These are phyloP conservation scores for Polydesmus complanatus DNA, from an alignment of 2,888 invertebrate species.

Conservation along the genomic window DNA sequence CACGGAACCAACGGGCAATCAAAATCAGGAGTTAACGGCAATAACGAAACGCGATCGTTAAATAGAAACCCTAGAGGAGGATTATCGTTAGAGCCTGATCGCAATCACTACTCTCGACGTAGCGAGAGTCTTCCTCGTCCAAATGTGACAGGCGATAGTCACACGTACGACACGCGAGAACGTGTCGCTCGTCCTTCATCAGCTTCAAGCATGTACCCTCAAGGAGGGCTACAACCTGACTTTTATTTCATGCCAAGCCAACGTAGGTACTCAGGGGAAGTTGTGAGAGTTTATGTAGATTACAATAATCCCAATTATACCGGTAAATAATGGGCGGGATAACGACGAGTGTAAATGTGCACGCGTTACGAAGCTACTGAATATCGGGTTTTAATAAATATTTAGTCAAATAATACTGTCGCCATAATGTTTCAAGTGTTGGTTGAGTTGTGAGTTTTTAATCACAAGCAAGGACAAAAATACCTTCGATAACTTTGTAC, in stretches of 20 bases:
- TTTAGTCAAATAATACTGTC: too few relatives aligned
- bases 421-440: too few relatives aligned
- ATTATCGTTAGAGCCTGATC: not conserved
- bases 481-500: too few relatives aligned
- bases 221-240: constrained; percentile 49
- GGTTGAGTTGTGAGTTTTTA: too few relatives aligned
- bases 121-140: constrained; percentile 18
- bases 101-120: constrained; percentile 15
- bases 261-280: constrained; percentile 81
- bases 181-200: constrained; percentile 39
- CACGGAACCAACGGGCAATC: constrained; percentile 2
- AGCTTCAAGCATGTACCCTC: constrained; percentile 26
- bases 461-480: too few relatives aligned
- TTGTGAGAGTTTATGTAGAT: constrained; percentile 67
- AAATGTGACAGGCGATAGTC: not conserved
- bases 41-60: constrained; percentile 7
- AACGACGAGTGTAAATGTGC: not conserved
- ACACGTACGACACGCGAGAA: constrained; percentile 3
- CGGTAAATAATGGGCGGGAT: constrained; percentile 15
- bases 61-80: constrained; percentile 6
- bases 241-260: constrained; percentile 94
- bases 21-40: not conserved
- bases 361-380: too few relatives aligned
- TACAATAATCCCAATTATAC: constrained; percentile 44
- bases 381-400: too few relatives aligned